Evolutionary conservation across 2,113 vertebrate species (phyloP), one percentile per base, ranked within the genome.

Genomic region (Emydocephalus ijimae): DNA sequence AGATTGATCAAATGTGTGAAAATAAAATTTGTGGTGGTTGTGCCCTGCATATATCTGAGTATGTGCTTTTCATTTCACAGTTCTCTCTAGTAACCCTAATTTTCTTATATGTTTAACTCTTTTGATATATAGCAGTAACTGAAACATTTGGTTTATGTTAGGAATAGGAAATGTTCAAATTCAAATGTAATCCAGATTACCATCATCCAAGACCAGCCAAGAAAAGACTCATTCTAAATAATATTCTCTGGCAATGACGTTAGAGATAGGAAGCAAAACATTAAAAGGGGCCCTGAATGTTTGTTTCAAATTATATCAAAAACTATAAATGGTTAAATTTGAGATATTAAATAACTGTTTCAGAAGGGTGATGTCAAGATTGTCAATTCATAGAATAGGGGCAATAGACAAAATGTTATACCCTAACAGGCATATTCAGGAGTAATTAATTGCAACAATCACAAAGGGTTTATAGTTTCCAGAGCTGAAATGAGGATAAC

Each of bases 21-120:
- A 88, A 39, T 26, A 10, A 59, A 56, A 74, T 50, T 52, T 92
- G 43, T 12, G 26, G 39, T 92, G 43, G 43, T 55, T 89, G 18
- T 59, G 69, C 43, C 52, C 15, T 48, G 15, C 18, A 57, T 43
- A 23, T 94, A 96, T 95, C 88, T 91, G 91, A 94, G 93, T 94
- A 93, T 95, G 93, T 93, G 95, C 87, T 94, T 96, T 93, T 96
- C 95, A 95, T 95, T 96, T 91, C 90, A 0, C 94, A 93, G 93
- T 69, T 92, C 87, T 96, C 94, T 94, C 95, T 94, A 81, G 95
- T 94, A 93, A 74, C 20, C n/a, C 52, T 86, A 0, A 93, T 94
- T 95, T 89, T 95, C 95, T 93, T 92, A 93, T 95, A 93, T 90
- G 94, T 94, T 91, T 94, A 0, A 0, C 93, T 87, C 85, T 94